phyloP scores from a whole-genome alignment of 2,888 invertebrate species.

The Volucella bombylans region DNA sequence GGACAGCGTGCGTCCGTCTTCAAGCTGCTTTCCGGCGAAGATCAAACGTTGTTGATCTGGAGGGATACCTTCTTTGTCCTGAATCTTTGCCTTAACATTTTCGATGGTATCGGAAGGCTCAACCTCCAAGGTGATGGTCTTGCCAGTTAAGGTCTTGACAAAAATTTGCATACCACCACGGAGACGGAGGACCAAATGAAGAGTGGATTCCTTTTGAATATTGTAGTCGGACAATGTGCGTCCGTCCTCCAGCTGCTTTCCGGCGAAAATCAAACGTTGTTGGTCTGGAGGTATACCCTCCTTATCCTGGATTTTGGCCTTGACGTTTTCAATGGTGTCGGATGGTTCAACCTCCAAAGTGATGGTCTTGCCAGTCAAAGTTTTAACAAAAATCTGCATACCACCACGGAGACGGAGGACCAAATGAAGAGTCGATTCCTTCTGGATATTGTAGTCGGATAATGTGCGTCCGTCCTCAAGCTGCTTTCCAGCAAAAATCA shows the following conservation, averaged over 20 bases:
- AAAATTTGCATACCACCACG: slow-evolving; percentile 76
- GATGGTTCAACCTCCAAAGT: slow-evolving; percentile 76
- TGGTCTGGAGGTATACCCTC: slow-evolving; percentile 75
- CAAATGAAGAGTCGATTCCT: slow-evolving; percentile 82
- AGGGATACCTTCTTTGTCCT: slow-evolving; percentile 75
- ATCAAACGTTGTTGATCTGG: slow-evolving; percentile 76
- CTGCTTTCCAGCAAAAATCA: slow-evolving; percentile 78
- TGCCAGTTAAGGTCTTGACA: slow-evolving; percentile 75
- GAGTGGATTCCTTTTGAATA: slow-evolving; percentile 75
- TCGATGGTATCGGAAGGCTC: slow-evolving; percentile 76
- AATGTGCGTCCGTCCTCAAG: slow-evolving; percentile 92
- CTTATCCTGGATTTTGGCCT: slow-evolving; percentile 75
- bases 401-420: slow-evolving; percentile 95
- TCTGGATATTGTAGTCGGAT: slow-evolving; percentile 85
- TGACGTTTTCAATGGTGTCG: slow-evolving; percentile 76
- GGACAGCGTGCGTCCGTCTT: slow-evolving; percentile 74
- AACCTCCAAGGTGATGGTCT: slow-evolving; percentile 75
- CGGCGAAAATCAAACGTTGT: slow-evolving; percentile 75
- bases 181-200: slow-evolving; percentile 75
- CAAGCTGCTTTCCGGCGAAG: slow-evolving; percentile 74
- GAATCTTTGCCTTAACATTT: slow-evolving; percentile 75
- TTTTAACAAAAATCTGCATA: slow-evolving; percentile 84
- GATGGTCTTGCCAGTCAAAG: slow-evolving; percentile 77
- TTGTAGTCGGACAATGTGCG: slow-evolving; percentile 75
- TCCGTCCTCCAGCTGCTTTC: slow-evolving; percentile 75